These are phyloP conservation scores for Uromys caudimaculatus DNA, from an alignment of 2,797 vertebrate genomes.

Conservation along the genomic window DNA sequence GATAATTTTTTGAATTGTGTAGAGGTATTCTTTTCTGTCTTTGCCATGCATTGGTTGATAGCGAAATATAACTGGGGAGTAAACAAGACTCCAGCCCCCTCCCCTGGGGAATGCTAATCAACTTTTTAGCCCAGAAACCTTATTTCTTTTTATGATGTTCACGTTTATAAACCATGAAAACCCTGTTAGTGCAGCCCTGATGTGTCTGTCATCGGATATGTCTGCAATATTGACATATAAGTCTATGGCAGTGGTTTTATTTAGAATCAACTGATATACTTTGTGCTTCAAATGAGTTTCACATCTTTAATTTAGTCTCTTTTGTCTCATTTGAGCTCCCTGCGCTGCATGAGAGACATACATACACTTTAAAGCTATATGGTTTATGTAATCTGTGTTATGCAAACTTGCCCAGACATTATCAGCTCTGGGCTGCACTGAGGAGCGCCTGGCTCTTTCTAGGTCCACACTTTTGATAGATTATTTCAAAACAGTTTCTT, in stretches of 20 bases:
- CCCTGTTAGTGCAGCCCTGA: conserved; percentile 86
- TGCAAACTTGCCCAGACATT: conserved; percentile 87
- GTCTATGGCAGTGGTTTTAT: conserved; percentile 87
- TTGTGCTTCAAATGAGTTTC: conserved; percentile 88
- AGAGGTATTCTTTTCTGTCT: conserved; percentile 63
- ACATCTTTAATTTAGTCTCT: conserved; percentile 89
- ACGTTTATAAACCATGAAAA: conserved; percentile 88
- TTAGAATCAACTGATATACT: conserved; percentile 90
- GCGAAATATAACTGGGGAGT: conserved; percentile 85
- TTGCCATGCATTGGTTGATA: conserved; percentile 81
- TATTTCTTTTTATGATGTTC: conserved; percentile 90
- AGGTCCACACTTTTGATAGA: conserved; percentile 87
- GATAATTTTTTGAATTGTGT: conserved; percentile 76
- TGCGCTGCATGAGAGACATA: conserved; percentile 86
- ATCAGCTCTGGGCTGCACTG: conserved; percentile 82
- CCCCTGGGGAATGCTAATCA: conserved; percentile 87
- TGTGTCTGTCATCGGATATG: conserved; percentile 85
- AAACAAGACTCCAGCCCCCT: conserved; percentile 77
- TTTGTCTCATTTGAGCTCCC: conserved; percentile 82
- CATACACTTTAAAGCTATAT: conserved; percentile 87
- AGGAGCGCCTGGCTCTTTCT: conserved; percentile 84
- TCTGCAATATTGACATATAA: conserved; percentile 87
- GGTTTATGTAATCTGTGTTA: conserved; percentile 88
- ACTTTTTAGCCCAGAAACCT: conserved; percentile 88
- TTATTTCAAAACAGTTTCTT: conserved; percentile 87